A percentile compares a stretch with the other conserved stretches of the same genome.
phyloP scores from a whole-genome alignment of 2,113 vertebrate species.

The Theristicus caerulescens region DNA sequence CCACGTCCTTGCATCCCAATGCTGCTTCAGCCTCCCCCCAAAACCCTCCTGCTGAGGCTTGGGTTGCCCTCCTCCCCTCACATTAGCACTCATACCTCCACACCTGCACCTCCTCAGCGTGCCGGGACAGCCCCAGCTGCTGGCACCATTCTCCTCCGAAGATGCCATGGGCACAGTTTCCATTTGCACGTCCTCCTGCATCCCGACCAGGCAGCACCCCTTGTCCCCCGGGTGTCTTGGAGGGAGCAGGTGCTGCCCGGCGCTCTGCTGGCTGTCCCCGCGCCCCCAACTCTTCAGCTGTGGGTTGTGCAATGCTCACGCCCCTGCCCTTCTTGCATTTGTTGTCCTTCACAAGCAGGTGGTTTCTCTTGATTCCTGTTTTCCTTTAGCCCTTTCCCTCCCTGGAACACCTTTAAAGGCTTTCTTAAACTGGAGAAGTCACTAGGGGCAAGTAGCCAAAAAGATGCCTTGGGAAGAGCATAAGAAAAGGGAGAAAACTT shows the following conservation, averaged over 20 bases:
- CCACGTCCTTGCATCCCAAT: background rate
- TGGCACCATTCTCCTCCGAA: rapidly evolving
- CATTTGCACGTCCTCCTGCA: rapidly evolving
- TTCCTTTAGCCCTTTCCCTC: background rate
- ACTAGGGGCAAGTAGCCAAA: background rate
- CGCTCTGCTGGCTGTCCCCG: rapidly evolving
- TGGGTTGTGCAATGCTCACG: background rate
- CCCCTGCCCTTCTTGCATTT: background rate
- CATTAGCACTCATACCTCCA: background rate
- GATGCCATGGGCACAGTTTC: background rate
- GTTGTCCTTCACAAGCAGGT: background rate
- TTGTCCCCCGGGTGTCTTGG: background rate
- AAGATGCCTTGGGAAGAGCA: background rate
- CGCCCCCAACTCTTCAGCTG: background rate
- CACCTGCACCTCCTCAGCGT: background rate
- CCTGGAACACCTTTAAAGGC: background rate
- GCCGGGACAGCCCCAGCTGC: background rate
- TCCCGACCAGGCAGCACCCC: background rate
- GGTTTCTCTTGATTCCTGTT: background rate
- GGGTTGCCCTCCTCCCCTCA: background rate
- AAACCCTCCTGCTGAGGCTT: background rate
- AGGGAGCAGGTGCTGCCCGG: rapidly evolving
- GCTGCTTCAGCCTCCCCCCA: background rate
- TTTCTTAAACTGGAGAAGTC: background rate
- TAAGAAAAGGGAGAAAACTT: background rate